Evolutionary conservation across 2,797 vertebrate genomes (phyloP).

Genomic region (Xenops minutus): DNA sequence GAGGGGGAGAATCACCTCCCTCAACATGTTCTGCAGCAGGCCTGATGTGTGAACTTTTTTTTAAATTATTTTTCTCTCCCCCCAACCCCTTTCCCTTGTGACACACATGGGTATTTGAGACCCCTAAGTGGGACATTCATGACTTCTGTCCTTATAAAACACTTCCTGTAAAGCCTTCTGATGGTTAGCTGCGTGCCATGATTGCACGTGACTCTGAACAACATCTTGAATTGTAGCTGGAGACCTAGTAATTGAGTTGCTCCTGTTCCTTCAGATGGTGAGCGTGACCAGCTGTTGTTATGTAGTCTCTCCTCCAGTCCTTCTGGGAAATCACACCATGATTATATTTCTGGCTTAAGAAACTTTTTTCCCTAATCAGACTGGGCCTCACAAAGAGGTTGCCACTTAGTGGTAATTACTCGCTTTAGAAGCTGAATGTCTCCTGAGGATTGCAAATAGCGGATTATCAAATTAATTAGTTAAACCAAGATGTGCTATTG

Average conservation of each 20-base stretch:
- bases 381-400: slow-evolving; percentile 51
- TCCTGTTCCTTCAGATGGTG: neutral
- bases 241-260: slow-evolving; percentile 1
- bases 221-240: neutral
- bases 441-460: slow-evolving; percentile 48
- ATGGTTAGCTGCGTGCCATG: neutral
- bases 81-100: neutral
- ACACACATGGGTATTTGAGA: neutral
- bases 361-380: slow-evolving; percentile 40
- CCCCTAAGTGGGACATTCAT: neutral
- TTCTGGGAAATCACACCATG: slow-evolving; percentile 48
- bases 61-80: neutral
- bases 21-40: neutral
- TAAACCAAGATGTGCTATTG: slow-evolving; percentile 62
- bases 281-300: slow-evolving; percentile 43
- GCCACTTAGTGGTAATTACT: slow-evolving; percentile 65
- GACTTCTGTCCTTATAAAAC: neutral
- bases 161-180: neutral
- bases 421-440: slow-evolving; percentile 39
- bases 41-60: rapidly evolving
- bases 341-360: slow-evolving; percentile 65
- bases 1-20: neutral
- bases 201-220: neutral
- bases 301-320: neutral
- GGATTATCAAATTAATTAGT: slow-evolving; percentile 70